These are phyloP conservation scores for Ptychoptera albimana DNA, from an alignment of 2,888 invertebrate species.

Conservation along the genomic window DNA sequence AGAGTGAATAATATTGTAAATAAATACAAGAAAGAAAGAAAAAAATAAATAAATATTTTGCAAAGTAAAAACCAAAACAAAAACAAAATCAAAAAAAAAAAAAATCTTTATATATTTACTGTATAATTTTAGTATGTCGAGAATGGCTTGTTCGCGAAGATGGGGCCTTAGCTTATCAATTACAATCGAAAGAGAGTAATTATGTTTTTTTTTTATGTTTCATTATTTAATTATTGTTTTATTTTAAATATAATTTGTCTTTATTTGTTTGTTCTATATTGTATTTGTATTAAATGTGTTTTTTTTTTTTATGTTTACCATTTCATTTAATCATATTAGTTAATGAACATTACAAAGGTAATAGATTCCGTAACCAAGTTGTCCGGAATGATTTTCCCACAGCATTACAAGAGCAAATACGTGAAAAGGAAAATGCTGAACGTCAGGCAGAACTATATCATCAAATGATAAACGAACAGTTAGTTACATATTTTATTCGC, in stretches of 20 bases:
- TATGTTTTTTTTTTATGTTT: conserved; percentile 10
- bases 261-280: not conserved
- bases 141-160: conserved; percentile 77
- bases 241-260: not conserved
- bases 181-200: conserved; percentile 70
- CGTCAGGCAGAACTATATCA: conserved; percentile 44
- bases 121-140: conserved; percentile 45
- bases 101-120: no score
- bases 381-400: conserved; percentile 64
- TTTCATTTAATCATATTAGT: conserved; percentile 30
- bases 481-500: conserved; percentile 19
- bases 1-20: no score
- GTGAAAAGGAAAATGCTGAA: conserved; percentile 47
- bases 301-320: not conserved
- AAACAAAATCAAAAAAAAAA: no score
- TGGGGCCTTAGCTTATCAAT: conserved; percentile 60
- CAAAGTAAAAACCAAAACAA: no score
- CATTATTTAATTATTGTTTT: not conserved
- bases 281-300: not conserved
- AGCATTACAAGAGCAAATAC: conserved; percentile 55
- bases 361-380: conserved; percentile 56
- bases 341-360: conserved; percentile 58
- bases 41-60: no score
- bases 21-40: no score
- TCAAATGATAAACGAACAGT: conserved; percentile 47